Evolutionary conservation across 2,888 invertebrate genomes (phyloP).

Genomic region (Mesoligia furuncula): DNA sequence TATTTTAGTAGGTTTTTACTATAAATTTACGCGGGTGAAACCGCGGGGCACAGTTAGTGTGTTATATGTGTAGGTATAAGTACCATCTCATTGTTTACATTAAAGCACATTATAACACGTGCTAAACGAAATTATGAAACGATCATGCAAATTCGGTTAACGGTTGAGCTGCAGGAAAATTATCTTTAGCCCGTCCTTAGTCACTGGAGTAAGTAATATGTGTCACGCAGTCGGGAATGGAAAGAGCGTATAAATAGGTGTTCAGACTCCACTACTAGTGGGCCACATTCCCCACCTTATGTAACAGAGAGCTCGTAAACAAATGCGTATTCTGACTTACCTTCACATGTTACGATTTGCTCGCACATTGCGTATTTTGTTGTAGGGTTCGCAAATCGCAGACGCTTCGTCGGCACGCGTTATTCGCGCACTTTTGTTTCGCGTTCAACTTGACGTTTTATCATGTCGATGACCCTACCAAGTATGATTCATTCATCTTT

Average conservation of each 20-base stretch:
- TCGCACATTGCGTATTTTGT: slow-evolving; percentile 71
- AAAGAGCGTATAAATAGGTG: slow-evolving; percentile 86
- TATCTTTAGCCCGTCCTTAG: slow-evolving; percentile 82
- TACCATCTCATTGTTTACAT: slow-evolving; percentile 51
- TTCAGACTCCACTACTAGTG: slow-evolving; percentile 76
- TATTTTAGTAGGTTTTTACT: too few relatives aligned
- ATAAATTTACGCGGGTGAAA: too few relatives aligned
- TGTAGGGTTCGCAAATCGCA: slow-evolving; percentile 61
- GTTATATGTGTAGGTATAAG: neutral
- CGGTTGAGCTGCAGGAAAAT: slow-evolving; percentile 71
- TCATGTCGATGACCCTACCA: slow-evolving; percentile 57
- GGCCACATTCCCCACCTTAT: slow-evolving; percentile 81
- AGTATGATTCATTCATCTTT: slow-evolving; percentile 49
- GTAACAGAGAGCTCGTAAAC: slow-evolving; percentile 85
- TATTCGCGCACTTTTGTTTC: slow-evolving; percentile 34
- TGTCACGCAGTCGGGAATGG: slow-evolving; percentile 84
- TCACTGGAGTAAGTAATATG: slow-evolving; percentile 83
- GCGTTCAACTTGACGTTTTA: slow-evolving; percentile 24
- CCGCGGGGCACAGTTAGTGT: neutral
- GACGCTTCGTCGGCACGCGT: slow-evolving; percentile 48
- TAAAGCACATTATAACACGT: slow-evolving; percentile 42
- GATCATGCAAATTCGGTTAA: slow-evolving; percentile 63
- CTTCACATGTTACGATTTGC: slow-evolving; percentile 65
- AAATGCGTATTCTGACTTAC: slow-evolving; percentile 75
- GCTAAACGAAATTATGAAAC: slow-evolving; percentile 55